Percentiles rank a stretch among this genome's conserved stretches.
Conservation (phyloP, 2,888 invertebrate genomes). For the Gymnoscelis rufifasciata region DNA sequence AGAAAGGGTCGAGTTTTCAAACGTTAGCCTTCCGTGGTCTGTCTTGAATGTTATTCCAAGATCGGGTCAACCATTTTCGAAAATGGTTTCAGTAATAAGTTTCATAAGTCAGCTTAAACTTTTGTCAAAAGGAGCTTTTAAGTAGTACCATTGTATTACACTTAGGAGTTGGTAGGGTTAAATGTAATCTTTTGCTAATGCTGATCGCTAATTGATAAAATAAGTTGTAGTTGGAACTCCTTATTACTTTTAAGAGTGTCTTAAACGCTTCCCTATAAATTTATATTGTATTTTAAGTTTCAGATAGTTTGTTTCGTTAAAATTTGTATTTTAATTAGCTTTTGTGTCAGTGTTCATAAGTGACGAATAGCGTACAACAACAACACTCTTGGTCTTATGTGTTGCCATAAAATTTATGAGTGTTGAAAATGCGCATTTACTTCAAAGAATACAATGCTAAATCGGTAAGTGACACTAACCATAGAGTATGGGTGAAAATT, state of each 20-base stretch:
- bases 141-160: neutral
- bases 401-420: slow-evolving; percentile 64
- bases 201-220: no score
- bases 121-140: neutral
- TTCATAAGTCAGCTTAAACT: slow-evolving; percentile 8
- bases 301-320: neutral
- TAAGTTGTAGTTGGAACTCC: no score
- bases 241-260: no score
- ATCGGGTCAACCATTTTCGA: slow-evolving; percentile 15
- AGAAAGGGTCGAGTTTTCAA: slow-evolving; percentile 6
- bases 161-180: no score
- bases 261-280: no score
- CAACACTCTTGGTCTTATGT: slow-evolving; percentile 62
- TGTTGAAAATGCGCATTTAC: slow-evolving; percentile 63
- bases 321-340: slow-evolving; percentile 12
- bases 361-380: no score
- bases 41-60: slow-evolving; percentile 10
- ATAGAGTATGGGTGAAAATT: no score
- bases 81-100: slow-evolving; percentile 21
- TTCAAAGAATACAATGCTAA: slow-evolving; percentile 67
- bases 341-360: slow-evolving; percentile 5
- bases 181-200: no score
- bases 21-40: neutral
- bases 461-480: slow-evolving; percentile 51
- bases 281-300: neutral